These are phyloP conservation scores for Helostoma temminkii DNA, from an alignment of 2,797 vertebrate genomes.

Conservation along the genomic window DNA sequence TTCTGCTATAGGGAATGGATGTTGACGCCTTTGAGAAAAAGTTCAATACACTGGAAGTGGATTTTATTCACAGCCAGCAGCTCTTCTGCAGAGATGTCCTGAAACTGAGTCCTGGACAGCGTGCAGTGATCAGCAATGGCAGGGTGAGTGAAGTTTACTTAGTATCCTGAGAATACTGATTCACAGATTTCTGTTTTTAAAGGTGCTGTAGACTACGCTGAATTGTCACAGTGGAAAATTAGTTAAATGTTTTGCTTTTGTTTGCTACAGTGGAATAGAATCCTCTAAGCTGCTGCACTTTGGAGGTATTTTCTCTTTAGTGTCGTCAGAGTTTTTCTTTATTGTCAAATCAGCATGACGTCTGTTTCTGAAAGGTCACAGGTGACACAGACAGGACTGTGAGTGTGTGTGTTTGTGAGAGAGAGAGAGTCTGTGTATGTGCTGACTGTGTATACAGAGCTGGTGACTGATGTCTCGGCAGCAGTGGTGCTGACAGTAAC, in stretches of 20 bases:
- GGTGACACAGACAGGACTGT: conserved; percentile 51
- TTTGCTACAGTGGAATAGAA: conserved; percentile 12
- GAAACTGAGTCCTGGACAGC: conserved; percentile 89
- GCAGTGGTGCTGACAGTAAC: conserved; percentile 66
- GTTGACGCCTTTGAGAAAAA: conserved; percentile 93
- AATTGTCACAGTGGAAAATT: conserved; percentile 4
- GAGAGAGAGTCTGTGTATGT: conserved; percentile 27
- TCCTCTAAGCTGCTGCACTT: conserved; percentile 38
- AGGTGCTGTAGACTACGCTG: not conserved
- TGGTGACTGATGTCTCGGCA: conserved; percentile 75
- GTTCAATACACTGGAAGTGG: conserved; percentile 93
- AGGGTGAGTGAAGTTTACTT: conserved; percentile 85
- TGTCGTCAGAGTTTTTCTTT: conserved; percentile 41
- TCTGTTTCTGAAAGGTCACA: conserved; percentile 72
- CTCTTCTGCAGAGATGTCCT: conserved; percentile 92
- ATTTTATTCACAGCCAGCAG: conserved; percentile 90
- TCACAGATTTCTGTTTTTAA: not conserved
- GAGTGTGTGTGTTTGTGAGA: conserved; percentile 24
- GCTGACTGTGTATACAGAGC: conserved; percentile 28
- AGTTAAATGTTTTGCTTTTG: conserved; percentile 13
- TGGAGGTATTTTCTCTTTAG: conserved; percentile 40
- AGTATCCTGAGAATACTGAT: conserved; percentile 6
- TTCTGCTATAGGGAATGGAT: conserved; percentile 88
- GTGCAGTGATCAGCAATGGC: conserved; percentile 92
- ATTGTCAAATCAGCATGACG: conserved; percentile 65